Evolutionary conservation across 2,888 invertebrate genomes (phyloP).

Genomic region (Onchidella celtica): DNA sequence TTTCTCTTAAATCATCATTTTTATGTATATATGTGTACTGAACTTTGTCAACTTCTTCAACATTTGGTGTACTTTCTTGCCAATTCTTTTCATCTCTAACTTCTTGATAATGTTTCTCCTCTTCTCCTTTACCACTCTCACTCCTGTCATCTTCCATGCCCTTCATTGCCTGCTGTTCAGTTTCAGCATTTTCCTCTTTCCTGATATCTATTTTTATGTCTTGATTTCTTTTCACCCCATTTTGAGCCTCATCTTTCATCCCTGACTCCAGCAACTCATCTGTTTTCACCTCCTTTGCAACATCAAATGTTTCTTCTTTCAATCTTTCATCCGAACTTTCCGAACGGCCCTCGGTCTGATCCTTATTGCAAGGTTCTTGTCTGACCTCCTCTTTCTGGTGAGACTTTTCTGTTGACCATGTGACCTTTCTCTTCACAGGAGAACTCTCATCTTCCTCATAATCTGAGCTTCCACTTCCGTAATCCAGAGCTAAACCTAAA

Average conservation of each 20-base stretch:
- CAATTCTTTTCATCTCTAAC: background rate
- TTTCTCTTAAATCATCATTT: background rate
- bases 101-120: no score
- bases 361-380: background rate
- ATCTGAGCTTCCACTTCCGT: conserved; percentile 47
- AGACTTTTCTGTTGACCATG: background rate
- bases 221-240: background rate
- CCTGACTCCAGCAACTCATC: background rate
- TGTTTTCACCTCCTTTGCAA: background rate
- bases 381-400: no score
- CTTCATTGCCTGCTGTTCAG: background rate
- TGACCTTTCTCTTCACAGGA: background rate
- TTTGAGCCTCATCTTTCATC: background rate
- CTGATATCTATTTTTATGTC: background rate
- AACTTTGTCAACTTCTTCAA: background rate
- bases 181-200: background rate
- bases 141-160: background rate
- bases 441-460: conserved; percentile 7
- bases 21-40: background rate
- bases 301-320: background rate
- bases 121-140: background rate
- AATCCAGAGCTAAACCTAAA: conserved; percentile 39
- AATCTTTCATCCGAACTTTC: background rate
- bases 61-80: background rate
- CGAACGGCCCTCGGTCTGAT: background rate